A percentile compares a stretch with the other conserved stretches of the same genome.
Conservation (phyloP, 2,113 vertebrate genomes). For the Lucifuga dentata region DNA sequence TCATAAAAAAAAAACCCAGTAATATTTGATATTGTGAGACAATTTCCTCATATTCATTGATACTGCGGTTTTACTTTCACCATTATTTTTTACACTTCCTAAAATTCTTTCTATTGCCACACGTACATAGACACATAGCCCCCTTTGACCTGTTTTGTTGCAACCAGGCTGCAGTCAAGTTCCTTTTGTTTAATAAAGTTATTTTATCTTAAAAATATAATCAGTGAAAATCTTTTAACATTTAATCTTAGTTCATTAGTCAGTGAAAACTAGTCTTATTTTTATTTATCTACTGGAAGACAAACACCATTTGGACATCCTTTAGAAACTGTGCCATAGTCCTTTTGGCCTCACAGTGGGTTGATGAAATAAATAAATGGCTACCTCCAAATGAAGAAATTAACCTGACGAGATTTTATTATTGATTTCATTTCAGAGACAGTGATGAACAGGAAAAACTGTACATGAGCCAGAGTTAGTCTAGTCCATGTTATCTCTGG, state of each 20-base stretch:
- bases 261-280: background rate
- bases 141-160: background rate
- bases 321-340: conserved; percentile 11
- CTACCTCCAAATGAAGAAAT: conserved; percentile 10
- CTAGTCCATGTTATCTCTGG: too few relatives aligned
- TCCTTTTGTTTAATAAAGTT: background rate
- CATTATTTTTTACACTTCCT: background rate
- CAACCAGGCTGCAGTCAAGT: background rate
- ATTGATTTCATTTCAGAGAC: background rate
- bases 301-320: conserved; percentile 15
- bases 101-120: background rate
- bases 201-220: conserved; percentile 4
- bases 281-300: conserved; percentile 21
- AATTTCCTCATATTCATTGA: background rate
- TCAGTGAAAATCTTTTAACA: too few relatives aligned
- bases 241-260: background rate
- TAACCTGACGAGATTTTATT: conserved; percentile 9
- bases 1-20: too few relatives aligned
- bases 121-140: background rate
- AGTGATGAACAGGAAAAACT: background rate
- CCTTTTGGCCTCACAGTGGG: conserved; percentile 10
- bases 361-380: conserved; percentile 14
- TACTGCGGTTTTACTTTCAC: background rate
- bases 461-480: too few relatives aligned
- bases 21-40: background rate